These are phyloP conservation scores for Rhineura floridana DNA, from an alignment of 2,113 vertebrate species.

Conservation along the genomic window DNA sequence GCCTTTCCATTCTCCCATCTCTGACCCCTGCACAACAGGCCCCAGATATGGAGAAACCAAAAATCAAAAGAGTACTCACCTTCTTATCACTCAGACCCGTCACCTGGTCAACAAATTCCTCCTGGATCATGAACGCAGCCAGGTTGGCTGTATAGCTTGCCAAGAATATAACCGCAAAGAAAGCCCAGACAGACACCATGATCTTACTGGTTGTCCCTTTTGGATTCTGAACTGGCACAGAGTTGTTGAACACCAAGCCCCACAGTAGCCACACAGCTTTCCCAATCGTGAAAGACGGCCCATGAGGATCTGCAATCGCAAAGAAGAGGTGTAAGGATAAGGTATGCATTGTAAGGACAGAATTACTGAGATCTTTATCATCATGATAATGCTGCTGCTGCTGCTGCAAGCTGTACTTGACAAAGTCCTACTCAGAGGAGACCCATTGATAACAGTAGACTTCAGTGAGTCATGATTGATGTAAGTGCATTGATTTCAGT, in stretches of 20 bases:
- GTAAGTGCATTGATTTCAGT: too few relatives aligned
- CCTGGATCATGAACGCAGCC: slow-evolving; percentile 99
- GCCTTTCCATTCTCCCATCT: too few relatives aligned
- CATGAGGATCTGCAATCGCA: slow-evolving; percentile 86
- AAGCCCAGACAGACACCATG: slow-evolving; percentile 98
- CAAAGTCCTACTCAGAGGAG: too few relatives aligned
- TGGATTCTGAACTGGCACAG: slow-evolving; percentile 97
- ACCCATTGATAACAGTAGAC: too few relatives aligned
- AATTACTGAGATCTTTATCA: too few relatives aligned
- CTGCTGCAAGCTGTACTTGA: too few relatives aligned
- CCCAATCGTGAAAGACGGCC: slow-evolving; percentile 97
- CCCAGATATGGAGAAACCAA: too few relatives aligned
- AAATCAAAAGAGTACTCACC: slow-evolving; percentile 76
- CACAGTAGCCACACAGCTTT: slow-evolving; percentile 98
- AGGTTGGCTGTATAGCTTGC: slow-evolving; percentile 98
- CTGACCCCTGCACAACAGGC: too few relatives aligned
- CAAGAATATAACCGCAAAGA: slow-evolving; percentile 98
- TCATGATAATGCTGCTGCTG: too few relatives aligned
- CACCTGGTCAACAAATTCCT: slow-evolving; percentile 98
- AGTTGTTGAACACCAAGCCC: slow-evolving; percentile 99
- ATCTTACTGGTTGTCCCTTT: slow-evolving; percentile 98
- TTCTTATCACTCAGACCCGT: slow-evolving; percentile 98
- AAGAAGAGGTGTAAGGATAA: background rate
- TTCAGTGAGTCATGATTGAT: too few relatives aligned
- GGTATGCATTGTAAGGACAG: too few relatives aligned